Conservation (phyloP, 2,113 vertebrate species). For the Heptranchias perlo region DNA sequence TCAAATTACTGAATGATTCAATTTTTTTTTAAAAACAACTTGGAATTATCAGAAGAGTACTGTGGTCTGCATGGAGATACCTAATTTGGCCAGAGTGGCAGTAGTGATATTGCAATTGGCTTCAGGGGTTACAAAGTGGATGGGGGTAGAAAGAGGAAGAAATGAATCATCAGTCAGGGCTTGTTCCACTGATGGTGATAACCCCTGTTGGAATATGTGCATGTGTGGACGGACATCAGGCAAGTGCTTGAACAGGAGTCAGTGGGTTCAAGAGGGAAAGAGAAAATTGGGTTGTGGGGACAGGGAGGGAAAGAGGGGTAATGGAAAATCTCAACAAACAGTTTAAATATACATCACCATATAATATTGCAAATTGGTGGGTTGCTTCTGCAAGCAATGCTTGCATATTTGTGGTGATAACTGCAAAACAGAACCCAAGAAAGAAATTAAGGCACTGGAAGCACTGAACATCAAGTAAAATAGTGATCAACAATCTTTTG, state of each 20-base stretch:
- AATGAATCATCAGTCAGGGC: background rate
- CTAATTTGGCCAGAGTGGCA: background rate
- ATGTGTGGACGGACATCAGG: background rate
- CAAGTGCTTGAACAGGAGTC: background rate
- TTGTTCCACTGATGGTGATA: background rate
- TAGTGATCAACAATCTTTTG: background rate
- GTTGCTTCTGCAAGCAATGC: background rate
- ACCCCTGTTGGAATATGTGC: background rate
- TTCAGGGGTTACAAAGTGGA: background rate
- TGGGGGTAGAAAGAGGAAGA: background rate
- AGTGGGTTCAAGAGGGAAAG: background rate
- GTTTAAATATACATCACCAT: background rate
- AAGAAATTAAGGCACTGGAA: background rate
- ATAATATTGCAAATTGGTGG: background rate
- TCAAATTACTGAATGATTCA: background rate
- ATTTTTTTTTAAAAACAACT: background rate
- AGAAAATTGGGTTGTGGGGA: background rate
- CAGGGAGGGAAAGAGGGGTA: too few relatives aligned
- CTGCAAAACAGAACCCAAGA: background rate
- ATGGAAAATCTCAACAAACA: background rate
- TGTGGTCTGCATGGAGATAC: background rate
- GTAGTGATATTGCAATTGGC: background rate
- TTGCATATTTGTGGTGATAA: slow-evolving; percentile 7
- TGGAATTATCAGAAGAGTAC: background rate
- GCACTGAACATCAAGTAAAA: background rate